Percentiles rank a stretch among this genome's conserved stretches.
These are phyloP conservation scores for Carassius carassius DNA, from an alignment of 2,113 vertebrate genomes.

Conservation along the genomic window DNA sequence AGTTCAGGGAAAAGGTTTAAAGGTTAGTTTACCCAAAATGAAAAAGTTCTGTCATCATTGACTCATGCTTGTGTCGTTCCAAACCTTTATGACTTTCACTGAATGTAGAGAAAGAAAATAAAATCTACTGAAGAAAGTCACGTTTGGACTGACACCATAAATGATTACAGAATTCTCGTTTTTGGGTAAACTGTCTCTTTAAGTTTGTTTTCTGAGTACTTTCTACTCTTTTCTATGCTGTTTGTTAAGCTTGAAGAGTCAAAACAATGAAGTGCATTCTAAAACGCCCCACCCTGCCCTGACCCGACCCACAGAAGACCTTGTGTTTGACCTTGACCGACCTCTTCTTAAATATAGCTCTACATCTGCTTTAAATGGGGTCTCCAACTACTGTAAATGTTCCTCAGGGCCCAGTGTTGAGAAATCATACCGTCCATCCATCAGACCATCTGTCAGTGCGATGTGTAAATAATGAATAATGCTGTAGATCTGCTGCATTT, in stretches of 20 bases:
- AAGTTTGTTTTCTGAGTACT: not conserved
- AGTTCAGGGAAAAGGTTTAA: not conserved
- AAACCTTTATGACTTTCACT: not conserved
- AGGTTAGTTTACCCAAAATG: not conserved
- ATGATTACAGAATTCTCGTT: not conserved
- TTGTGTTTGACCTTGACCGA: conserved; percentile 45
- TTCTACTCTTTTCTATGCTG: not conserved
- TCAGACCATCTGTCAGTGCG: conserved; percentile 21
- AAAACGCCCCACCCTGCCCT: not conserved
- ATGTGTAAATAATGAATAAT: conserved; percentile 50
- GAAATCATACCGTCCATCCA: conserved; percentile 32
- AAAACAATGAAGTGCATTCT: not conserved
- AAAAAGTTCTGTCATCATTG: not conserved
- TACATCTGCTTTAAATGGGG: conserved; percentile 19
- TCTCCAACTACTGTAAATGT: not conserved
- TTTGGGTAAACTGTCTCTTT: not conserved
- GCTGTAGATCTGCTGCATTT: conserved; percentile 31
- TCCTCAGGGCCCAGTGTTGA: conserved; percentile 5
- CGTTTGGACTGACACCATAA: not conserved
- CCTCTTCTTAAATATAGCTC: conserved; percentile 42
- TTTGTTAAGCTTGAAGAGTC: not conserved
- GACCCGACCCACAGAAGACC: conserved; percentile 35
- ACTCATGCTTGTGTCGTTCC: not conserved
- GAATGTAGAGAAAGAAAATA: not conserved
- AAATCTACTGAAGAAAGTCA: not conserved